Conservation (phyloP, 2,888 invertebrate genomes). For the Ceriagrion tenellum region DNA sequence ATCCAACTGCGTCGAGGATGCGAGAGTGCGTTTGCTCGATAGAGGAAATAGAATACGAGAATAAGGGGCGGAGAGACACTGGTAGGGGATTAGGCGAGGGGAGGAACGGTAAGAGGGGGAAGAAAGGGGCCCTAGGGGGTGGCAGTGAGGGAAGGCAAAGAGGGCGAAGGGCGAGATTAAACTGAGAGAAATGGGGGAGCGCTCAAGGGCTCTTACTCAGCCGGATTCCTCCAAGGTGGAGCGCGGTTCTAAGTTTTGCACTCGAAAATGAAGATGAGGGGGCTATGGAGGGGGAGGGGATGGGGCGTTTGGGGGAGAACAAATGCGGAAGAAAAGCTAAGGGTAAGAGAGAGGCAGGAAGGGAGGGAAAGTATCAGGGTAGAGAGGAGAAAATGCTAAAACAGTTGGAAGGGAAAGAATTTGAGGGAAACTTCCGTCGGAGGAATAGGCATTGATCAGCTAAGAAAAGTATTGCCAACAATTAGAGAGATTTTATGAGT, state of each 20-base stretch:
- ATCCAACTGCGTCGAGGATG: neutral
- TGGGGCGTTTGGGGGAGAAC: neutral
- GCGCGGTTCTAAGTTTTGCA: slow-evolving; percentile 9
- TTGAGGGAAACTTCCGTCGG: neutral
- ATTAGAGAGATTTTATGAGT: too few relatives aligned
- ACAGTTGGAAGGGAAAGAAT: neutral
- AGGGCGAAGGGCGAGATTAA: neutral
- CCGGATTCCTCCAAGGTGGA: neutral
- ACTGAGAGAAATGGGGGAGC: slow-evolving; percentile 10
- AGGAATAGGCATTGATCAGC: neutral
- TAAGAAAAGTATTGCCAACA: too few relatives aligned
- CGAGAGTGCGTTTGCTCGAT: slow-evolving; percentile 27
- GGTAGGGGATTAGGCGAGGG: neutral
- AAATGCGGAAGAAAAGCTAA: neutral
- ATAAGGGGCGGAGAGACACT: neutral
- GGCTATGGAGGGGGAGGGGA: neutral
- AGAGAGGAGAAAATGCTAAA: neutral
- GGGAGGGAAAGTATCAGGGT: neutral
- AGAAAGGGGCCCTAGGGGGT: neutral
- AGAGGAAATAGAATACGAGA: slow-evolving; percentile 17
- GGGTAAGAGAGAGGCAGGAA: neutral
- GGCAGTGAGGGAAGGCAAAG: neutral
- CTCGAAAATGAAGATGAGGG: neutral
- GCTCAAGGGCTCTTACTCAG: neutral
- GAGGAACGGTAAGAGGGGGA: neutral